These are phyloP conservation scores for Agriopis leucophaearia DNA, from an alignment of 2,888 invertebrate species.

Conservation along the genomic window DNA sequence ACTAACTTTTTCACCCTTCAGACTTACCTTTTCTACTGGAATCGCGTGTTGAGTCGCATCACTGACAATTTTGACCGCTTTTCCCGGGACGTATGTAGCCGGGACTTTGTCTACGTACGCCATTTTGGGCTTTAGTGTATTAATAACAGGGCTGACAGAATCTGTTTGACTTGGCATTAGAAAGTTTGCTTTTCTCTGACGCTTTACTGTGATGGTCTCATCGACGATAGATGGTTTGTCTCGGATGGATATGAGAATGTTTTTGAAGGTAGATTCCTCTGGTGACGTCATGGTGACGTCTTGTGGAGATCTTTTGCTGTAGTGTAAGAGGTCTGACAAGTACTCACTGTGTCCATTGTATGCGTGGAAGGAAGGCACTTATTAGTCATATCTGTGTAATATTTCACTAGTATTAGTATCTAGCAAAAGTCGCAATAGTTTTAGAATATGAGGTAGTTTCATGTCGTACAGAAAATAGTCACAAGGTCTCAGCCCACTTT, in stretches of 20 bases:
- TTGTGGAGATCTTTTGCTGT: slow-evolving; percentile 77
- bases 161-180: slow-evolving; percentile 73
- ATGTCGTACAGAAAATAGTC: too few species aligned
- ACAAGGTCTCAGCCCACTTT: too few species aligned
- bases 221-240: slow-evolving; percentile 74
- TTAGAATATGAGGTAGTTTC: background rate
- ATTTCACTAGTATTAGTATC: slow-evolving; percentile 15
- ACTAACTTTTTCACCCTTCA: background rate
- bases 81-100: slow-evolving; percentile 87
- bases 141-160: slow-evolving; percentile 67
- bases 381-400: slow-evolving; percentile 54
- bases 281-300: slow-evolving; percentile 83
- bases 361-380: slow-evolving; percentile 56
- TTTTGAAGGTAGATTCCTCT: slow-evolving; percentile 77
- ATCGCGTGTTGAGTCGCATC: slow-evolving; percentile 76
- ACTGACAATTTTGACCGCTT: slow-evolving; percentile 91
- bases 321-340: slow-evolving; percentile 67
- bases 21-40: slow-evolving; percentile 72
- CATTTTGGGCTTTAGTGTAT: slow-evolving; percentile 71
- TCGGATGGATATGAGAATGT: slow-evolving; percentile 76
- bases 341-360: slow-evolving; percentile 82
- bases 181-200: slow-evolving; percentile 70
- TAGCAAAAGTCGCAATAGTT: too few species aligned
- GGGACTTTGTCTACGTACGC: slow-evolving; percentile 78
- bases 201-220: slow-evolving; percentile 73